Conservation (phyloP, 1,140 invertebrate genomes). For the Helicoverpa armigera region DNA sequence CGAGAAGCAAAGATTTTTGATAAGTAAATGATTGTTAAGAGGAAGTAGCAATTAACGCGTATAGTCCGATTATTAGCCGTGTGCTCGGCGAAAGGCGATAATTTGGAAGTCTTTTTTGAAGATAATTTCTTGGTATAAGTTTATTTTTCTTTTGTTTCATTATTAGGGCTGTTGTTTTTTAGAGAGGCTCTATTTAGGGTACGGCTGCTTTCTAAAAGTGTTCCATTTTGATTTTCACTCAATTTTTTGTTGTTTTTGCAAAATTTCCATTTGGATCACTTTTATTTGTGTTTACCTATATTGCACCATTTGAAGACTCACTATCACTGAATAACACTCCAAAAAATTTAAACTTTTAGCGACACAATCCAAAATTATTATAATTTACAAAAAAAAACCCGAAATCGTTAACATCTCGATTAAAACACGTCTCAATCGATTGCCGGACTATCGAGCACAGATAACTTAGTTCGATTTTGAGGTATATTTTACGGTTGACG, state of each 20-base stretch:
- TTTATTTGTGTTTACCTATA: too few relatives aligned
- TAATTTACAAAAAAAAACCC: not conserved
- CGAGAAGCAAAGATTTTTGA: conserved; percentile 74
- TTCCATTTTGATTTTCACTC: too few relatives aligned
- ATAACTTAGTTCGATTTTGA: conserved; percentile 71
- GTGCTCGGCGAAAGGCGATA: conserved; percentile 31
- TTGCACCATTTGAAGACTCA: too few relatives aligned
- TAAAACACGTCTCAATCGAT: conserved; percentile 48
- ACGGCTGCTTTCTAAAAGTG: too few relatives aligned
- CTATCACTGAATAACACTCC: not conserved
- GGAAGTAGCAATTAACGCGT: conserved; percentile 65
- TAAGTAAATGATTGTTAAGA: conserved; percentile 65
- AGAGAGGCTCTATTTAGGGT: too few relatives aligned
- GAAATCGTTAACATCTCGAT: not conserved
- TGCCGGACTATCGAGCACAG: conserved; percentile 43
- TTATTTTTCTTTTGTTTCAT: not conserved
- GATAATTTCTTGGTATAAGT: not conserved
- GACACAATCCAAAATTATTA: not conserved
- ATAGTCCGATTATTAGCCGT: conserved; percentile 48
- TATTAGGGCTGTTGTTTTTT: not conserved
- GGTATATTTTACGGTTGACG: conserved; percentile 81
- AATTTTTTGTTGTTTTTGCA: too few relatives aligned
- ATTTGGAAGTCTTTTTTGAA: conserved; percentile 9
- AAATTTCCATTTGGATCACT: too few relatives aligned
- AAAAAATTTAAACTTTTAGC: not conserved